Percentiles rank a stretch among this genome's conserved stretches.
These are phyloP conservation scores for Phalanger gymnotis DNA, from an alignment of 2,797 vertebrate genomes.

Conservation along the genomic window DNA sequence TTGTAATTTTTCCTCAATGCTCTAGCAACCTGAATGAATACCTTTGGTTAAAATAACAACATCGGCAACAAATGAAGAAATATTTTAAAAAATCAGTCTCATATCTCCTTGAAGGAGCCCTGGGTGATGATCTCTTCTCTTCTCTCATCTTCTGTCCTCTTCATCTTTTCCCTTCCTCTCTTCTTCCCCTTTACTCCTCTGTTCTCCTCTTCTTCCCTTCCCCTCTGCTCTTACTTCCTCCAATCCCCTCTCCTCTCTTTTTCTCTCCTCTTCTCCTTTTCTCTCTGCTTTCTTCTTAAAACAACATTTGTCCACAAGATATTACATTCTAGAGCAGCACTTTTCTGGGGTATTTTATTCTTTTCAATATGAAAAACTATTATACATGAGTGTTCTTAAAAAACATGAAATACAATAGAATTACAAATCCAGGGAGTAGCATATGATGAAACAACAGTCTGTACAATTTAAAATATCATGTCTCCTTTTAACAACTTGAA, in stretches of 20 bases:
- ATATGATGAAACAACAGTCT: constrained; percentile 77
- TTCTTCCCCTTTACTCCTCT: too few species aligned
- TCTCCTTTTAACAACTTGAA: constrained; percentile 68
- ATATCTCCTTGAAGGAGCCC: neutral
- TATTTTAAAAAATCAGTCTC: neutral
- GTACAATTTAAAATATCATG: constrained; percentile 72
- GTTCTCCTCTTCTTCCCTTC: neutral
- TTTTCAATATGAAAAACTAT: constrained; percentile 78
- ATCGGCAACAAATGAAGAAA: neutral
- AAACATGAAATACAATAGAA: constrained; percentile 80
- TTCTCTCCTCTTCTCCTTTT: too few species aligned
- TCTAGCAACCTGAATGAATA: too few species aligned
- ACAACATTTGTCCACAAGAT: too few species aligned
- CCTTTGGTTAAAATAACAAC: too few species aligned
- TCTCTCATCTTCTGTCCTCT: too few species aligned
- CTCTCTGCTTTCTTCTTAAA: too few species aligned
- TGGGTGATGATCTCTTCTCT: neutral
- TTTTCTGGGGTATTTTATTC: constrained; percentile 75
- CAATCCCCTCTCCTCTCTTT: too few species aligned
- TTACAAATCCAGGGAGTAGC: constrained; percentile 75
- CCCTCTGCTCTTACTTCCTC: too few species aligned
- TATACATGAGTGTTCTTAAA: constrained; percentile 75
- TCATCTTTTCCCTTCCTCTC: too few species aligned
- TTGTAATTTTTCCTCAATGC: too few species aligned
- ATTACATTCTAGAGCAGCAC: too few species aligned